These are phyloP conservation scores for Periophthalmus modestus DNA, from an alignment of 2,113 vertebrate genomes.

Conservation along the genomic window DNA sequence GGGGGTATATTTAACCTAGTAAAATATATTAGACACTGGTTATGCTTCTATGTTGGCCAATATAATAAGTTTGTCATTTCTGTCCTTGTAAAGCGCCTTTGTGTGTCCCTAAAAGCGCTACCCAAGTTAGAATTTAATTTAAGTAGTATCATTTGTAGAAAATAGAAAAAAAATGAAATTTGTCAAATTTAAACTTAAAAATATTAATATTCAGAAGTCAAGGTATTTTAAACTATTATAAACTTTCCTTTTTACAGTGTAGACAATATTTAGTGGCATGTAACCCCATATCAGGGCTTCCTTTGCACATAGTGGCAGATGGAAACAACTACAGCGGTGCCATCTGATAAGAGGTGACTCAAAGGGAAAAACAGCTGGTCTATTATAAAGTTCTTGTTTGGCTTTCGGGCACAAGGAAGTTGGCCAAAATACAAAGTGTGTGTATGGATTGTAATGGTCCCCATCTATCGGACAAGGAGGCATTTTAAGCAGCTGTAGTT, in stretches of 20 bases:
- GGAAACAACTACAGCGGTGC: constrained; percentile 40
- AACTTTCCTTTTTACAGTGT: not conserved
- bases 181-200: not conserved
- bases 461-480: constrained; percentile 39
- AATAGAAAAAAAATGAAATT: not conserved
- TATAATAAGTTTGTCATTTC: no score
- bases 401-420: constrained; percentile 49
- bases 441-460: constrained; percentile 51
- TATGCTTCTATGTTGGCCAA: no score
- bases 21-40: no score
- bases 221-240: not conserved
- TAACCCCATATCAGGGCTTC: constrained; percentile 42
- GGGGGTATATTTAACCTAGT: no score
- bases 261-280: constrained; percentile 33
- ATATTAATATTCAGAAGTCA: not conserved
- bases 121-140: no score
- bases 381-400: constrained; percentile 66
- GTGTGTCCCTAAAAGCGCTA: no score
- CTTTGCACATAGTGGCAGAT: constrained; percentile 40
- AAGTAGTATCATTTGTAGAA: no score
- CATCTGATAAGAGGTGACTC: constrained; percentile 51
- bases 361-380: constrained; percentile 48
- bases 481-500: constrained; percentile 60
- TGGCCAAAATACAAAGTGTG: constrained; percentile 15
- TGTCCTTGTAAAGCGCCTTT: no score